Conservation (phyloP, 2,113 vertebrate genomes). For the Elephas maximus region DNA sequence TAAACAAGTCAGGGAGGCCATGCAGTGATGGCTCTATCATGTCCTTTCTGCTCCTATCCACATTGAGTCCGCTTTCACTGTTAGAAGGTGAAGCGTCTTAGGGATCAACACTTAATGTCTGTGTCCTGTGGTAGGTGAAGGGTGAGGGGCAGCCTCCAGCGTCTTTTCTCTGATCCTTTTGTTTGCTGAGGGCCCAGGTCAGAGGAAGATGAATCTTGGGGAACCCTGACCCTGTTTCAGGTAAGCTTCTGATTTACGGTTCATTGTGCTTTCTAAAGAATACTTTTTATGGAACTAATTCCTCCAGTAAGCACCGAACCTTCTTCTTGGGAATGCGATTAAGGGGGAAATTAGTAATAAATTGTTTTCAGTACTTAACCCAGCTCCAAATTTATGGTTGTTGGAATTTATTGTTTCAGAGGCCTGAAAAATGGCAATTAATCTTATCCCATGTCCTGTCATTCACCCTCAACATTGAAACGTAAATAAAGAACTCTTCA, state of each 20-base stretch:
- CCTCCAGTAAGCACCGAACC: conserved; percentile 71
- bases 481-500: not conserved
- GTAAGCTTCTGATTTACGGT: not conserved
- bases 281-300: conserved; percentile 63
- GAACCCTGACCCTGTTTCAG: conserved; percentile 50
- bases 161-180: not conserved
- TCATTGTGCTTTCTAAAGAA: not conserved
- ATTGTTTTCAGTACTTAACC: conserved; percentile 80
- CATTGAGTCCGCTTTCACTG: not conserved
- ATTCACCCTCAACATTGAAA: conserved; percentile 65
- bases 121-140: fast-evolving
- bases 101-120: not conserved
- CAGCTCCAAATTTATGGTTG: conserved; percentile 75
- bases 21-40: fast-evolving
- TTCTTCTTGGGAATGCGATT: conserved; percentile 77
- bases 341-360: conserved; percentile 75
- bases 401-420: conserved; percentile 74
- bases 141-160: not conserved
- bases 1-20: not conserved
- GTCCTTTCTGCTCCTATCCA: not conserved
- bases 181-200: not conserved
- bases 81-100: not conserved
- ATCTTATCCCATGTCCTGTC: conserved; percentile 66
- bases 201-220: not conserved
- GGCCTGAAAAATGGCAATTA: conserved; percentile 69